Evolutionary conservation across 37 sponge, comb jelly and placozoan genomes (phyloP), one percentile per base, ranked within the genome.

Genomic region (Halisarca cf. caerulea): DNA sequence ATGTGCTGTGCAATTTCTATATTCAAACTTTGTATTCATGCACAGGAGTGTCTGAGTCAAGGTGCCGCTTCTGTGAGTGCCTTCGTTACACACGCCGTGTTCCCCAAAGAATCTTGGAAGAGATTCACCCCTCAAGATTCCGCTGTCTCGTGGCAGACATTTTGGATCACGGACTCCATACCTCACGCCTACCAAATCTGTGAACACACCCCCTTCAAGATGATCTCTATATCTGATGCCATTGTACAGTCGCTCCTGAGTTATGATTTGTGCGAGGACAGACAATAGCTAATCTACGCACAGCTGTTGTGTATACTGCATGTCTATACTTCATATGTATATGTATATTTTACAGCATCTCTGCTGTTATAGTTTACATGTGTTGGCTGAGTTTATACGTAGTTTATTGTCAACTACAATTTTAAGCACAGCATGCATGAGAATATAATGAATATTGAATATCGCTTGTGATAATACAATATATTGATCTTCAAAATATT

Each of bases 131-230:
- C 24, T n/a, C 32, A 21, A 17, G 59, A 33, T 37, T 59, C 83
- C 27, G 80, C 86, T 35, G 80, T 90, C 0, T 2, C 44, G 30
- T 79, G 94, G 58, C 79, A 74, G 28, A 86, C 83, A 3, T 89
- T 96, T 61, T 96, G 97, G 97, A 87, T 96, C 58, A 94, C 97
- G 20, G 97, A 96, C 68, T 96, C 97, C 28, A 78, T 96, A 3
- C 97, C 97, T 0, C 84, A 86, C 58, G 89, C 92, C 18, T 14
- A 57, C 36, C 82, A 87, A 14, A 87, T 94, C 32, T 84, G 54
- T 23, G 25, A 68, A 25, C 73, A 85, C 71, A 55, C 41, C 8
- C 97, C 97, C 0, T 96, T 96, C 82, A 82, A 84, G 38, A 71
- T 96, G 20, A 40, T 96, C 47, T 92, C 94, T 7, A 51, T 96